These are phyloP conservation scores for Astreopora myriophthalma DNA, from an alignment of 64 coral and sea anemone genomes.

Conservation along the genomic window DNA sequence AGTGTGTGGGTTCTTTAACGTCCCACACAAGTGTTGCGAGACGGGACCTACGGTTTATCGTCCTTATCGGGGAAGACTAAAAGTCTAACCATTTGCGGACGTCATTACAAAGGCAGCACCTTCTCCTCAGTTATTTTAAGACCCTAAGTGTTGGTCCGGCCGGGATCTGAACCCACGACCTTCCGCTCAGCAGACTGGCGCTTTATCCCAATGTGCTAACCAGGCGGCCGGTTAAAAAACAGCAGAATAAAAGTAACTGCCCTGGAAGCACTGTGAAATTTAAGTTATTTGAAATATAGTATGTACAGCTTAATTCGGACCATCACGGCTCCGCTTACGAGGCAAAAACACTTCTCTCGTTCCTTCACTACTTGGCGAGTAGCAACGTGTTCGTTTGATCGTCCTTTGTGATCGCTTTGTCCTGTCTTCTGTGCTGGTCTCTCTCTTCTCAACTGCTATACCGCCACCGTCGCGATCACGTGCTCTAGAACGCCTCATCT, in stretches of 20 bases:
- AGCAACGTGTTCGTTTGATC: constrained; percentile 86
- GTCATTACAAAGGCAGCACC: no score
- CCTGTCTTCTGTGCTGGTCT: background rate
- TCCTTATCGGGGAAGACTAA: no score
- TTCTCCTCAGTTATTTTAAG: no score
- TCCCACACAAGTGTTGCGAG: no score
- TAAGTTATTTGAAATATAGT: background rate
- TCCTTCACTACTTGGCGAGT: constrained; percentile 93
- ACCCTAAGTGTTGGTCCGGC: no score
- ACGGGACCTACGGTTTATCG: no score
- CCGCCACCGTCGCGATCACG: background rate
- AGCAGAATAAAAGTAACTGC: background rate
- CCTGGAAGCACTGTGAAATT: background rate
- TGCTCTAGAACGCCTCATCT: background rate
- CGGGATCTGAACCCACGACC: no score
- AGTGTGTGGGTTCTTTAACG: no score
- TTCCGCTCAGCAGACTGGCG: no score
- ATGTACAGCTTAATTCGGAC: background rate
- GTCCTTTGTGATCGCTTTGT: constrained; percentile 78
- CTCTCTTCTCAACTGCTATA: constrained; percentile 13
- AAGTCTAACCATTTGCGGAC: no score
- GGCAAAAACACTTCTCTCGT: constrained; percentile 81
- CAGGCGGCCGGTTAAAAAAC: no score
- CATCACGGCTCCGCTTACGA: constrained; percentile 67
- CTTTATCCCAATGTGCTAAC: no score